phyloP scores from a whole-genome alignment of 2,113 vertebrate species.

The Ahaetulla prasina region DNA sequence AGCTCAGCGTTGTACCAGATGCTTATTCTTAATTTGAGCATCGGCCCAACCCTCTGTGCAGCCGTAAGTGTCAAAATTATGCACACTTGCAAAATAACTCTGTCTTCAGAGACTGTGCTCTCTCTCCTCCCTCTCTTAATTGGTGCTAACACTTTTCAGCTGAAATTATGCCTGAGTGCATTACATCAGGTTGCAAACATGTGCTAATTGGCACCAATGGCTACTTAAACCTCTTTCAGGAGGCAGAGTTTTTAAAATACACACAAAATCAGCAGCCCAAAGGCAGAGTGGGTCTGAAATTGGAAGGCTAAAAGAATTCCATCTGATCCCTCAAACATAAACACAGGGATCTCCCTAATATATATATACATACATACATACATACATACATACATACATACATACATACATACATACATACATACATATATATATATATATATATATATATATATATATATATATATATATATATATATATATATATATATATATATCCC shows the following conservation, averaged over 20 bases:
- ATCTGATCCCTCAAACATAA: neutral
- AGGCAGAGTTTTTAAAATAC: neutral
- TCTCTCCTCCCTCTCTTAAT: neutral
- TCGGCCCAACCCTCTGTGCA: neutral
- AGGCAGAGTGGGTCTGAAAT: neutral
- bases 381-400: too few relatives aligned
- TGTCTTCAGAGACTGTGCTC: neutral
- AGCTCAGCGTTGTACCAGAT: neutral
- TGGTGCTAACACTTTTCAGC: neutral
- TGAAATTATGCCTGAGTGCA: neutral
- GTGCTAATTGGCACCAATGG: neutral
- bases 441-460: too few relatives aligned
- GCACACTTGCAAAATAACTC: constrained; percentile 10
- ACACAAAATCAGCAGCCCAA: neutral
- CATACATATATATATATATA: too few relatives aligned
- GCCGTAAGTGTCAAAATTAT: constrained; percentile 2
- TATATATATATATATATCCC: too few relatives aligned
- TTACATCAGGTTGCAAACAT: neutral
- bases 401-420: too few relatives aligned
- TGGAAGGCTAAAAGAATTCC: neutral
- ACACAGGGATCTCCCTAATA: too few relatives aligned
- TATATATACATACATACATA: too few relatives aligned
- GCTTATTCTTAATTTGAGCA: neutral
- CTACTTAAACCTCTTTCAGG: neutral
- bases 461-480: too few relatives aligned